Conservation (phyloP, 2,797 vertebrate genomes). For the Petrocephalus sullivani region DNA sequence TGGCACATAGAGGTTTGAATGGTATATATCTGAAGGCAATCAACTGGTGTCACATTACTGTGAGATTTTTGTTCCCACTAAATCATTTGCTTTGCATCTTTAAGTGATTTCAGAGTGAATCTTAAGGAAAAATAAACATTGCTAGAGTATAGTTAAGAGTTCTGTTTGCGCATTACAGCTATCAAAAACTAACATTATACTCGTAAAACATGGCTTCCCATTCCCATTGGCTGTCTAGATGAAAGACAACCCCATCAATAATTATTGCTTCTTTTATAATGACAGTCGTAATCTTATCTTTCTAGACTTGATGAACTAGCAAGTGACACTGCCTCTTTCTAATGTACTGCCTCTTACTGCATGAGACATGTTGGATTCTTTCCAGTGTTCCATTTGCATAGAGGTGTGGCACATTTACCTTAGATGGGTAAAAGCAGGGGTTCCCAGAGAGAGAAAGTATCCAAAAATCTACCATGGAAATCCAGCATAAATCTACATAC, state of each 20-base stretch:
- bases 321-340: neutral
- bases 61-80: neutral
- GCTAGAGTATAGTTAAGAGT: slow-evolving; percentile 23
- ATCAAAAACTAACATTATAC: slow-evolving; percentile 1
- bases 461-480: neutral
- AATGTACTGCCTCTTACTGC: slow-evolving; percentile 1
- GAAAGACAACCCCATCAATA: neutral
- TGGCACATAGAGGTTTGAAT: neutral
- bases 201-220: neutral
- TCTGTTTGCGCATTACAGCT: slow-evolving; percentile 15
- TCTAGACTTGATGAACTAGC: neutral
- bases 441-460: neutral
- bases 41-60: neutral
- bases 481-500: neutral
- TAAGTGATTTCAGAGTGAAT: neutral
- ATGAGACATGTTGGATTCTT: slow-evolving; percentile 1
- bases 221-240: neutral
- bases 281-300: neutral
- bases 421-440: neutral
- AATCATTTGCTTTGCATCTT: neutral
- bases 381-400: slow-evolving; percentile 12
- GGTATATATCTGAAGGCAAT: neutral
- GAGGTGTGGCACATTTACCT: slow-evolving; percentile 11
- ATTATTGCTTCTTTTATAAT: neutral
- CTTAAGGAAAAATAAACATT: slow-evolving; percentile 52